A percentile compares a stretch with the other conserved stretches of the same genome.
These are phyloP conservation scores for Syrphus vitripennis DNA, from an alignment of 2,888 invertebrate genomes.

Conservation along the genomic window DNA sequence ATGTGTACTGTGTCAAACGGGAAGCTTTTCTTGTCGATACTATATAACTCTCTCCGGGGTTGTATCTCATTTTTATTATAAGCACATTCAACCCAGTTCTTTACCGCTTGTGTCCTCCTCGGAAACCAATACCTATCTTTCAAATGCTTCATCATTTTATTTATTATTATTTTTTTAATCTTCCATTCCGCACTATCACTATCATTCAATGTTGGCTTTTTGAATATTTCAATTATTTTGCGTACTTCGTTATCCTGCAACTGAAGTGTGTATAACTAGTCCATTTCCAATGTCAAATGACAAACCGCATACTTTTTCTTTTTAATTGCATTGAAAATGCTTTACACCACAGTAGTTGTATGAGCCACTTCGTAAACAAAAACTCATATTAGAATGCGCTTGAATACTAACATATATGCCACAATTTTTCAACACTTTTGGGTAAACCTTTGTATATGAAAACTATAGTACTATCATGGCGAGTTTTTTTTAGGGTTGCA, in stretches of 20 bases:
- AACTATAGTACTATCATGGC: too few relatives aligned
- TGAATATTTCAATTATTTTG: background rate
- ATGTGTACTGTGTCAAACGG: conserved; percentile 34
- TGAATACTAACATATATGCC: too few relatives aligned
- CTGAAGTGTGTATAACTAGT: background rate
- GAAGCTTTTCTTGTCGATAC: conserved; percentile 12
- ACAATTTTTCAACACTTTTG: too few relatives aligned
- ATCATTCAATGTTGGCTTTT: background rate
- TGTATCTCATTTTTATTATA: conserved; percentile 28
- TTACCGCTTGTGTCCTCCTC: conserved; percentile 8
- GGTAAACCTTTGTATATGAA: too few relatives aligned
- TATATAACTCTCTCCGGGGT: conserved; percentile 25
- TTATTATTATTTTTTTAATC: background rate
- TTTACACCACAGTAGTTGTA: too few relatives aligned
- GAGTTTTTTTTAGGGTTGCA: too few relatives aligned
- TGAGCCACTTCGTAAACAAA: too few relatives aligned
- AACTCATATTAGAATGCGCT: too few relatives aligned
- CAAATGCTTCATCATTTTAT: conserved; percentile 20
- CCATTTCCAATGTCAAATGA: too few relatives aligned
- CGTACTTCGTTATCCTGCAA: background rate
- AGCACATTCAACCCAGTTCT: conserved; percentile 32
- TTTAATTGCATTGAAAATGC: too few relatives aligned
- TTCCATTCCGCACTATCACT: background rate
- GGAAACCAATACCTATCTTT: conserved; percentile 40
- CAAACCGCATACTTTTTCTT: too few relatives aligned